Evolutionary conservation across 2,888 invertebrate species (phyloP).

Genomic region (Campoletis raptor): DNA sequence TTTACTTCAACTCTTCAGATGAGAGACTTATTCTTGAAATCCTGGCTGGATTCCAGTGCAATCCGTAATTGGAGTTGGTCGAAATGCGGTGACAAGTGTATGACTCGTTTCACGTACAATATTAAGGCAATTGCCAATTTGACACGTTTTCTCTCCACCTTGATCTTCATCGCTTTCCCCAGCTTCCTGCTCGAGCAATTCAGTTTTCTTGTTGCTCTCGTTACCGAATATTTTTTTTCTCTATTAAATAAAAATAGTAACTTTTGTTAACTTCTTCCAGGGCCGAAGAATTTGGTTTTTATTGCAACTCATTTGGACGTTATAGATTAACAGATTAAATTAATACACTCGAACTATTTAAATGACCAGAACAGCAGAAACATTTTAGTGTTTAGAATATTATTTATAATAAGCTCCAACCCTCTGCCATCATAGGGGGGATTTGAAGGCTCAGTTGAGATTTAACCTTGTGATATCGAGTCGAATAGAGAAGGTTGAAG

Average conservation of each 20-base stretch:
- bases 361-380: not conserved
- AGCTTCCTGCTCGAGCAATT: not conserved
- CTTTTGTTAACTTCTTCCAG: not conserved
- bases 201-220: not conserved
- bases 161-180: conserved; percentile 2
- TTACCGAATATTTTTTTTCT: not conserved
- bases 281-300: not conserved
- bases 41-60: conserved; percentile 68
- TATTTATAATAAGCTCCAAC: too few species aligned
- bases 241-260: not conserved
- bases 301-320: not conserved
- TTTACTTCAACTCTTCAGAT: conserved; percentile 34
- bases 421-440: too few species aligned
- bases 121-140: conserved; percentile 45
- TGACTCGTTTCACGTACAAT: conserved; percentile 22
- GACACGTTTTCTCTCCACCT: conserved; percentile 36
- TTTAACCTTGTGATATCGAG: too few species aligned
- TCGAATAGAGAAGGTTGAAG: too few species aligned
- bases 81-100: conserved; percentile 53
- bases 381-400: too few species aligned
- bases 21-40: conserved; percentile 60
- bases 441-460: too few species aligned
- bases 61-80: conserved; percentile 70
- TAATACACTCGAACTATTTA: not conserved
- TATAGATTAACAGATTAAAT: not conserved